Conservation (phyloP, 2,888 invertebrate genomes). For the Platypus cylindrus region DNA sequence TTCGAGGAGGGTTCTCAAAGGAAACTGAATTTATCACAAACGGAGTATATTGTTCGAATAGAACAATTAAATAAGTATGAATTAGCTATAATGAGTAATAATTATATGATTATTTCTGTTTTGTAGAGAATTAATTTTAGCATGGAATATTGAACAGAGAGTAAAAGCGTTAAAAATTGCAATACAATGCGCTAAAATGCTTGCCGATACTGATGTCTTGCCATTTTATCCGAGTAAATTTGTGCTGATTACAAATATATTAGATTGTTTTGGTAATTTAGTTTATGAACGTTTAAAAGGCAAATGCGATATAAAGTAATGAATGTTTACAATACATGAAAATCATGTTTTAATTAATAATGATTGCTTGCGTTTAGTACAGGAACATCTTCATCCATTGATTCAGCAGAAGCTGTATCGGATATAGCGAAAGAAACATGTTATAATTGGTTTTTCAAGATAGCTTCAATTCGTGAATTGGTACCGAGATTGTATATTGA, state of each 20-base stretch:
- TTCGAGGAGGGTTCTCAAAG: conserved; percentile 82
- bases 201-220: conserved; percentile 79
- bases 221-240: conserved; percentile 98
- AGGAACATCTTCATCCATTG: no score
- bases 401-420: no score
- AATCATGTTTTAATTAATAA: no score
- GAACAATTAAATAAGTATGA: conserved; percentile 9
- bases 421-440: conserved; percentile 91
- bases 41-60: conserved; percentile 45
- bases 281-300: conserved; percentile 73
- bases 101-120: conserved; percentile 2
- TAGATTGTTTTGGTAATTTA: conserved; percentile 87
- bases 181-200: conserved; percentile 90
- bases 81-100: neutral
- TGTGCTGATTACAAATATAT: conserved; percentile 87
- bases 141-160: conserved; percentile 90
- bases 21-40: conserved; percentile 78
- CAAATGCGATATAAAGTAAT: no score
- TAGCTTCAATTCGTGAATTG: conserved; percentile 91
- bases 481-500: conserved; percentile 90
- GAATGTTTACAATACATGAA: conserved; percentile 2
- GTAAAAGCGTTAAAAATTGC: conserved; percentile 93
- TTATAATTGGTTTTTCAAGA: conserved; percentile 98
- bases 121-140: conserved; percentile 68
- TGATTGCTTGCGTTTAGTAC: no score